These are phyloP conservation scores for Anthophora plumipes DNA, from an alignment of 2,888 invertebrate genomes.

Conservation along the genomic window DNA sequence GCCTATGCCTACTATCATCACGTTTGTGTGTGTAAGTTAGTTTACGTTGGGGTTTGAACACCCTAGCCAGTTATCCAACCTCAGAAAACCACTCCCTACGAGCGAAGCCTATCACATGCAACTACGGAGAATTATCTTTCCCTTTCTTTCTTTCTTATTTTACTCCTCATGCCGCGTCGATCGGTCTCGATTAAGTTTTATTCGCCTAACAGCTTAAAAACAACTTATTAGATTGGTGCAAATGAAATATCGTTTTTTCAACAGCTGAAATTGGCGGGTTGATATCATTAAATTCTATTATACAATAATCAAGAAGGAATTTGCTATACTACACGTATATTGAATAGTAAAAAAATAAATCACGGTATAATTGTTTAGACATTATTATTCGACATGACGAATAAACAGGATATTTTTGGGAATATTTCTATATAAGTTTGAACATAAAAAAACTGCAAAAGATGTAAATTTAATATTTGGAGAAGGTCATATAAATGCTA, in stretches of 20 bases:
- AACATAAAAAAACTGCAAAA: not conserved
- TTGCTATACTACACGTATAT: too few relatives aligned
- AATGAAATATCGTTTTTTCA: too few relatives aligned
- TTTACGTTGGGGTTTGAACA: conserved; percentile 57
- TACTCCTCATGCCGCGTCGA: not conserved
- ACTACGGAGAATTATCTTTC: conserved; percentile 28
- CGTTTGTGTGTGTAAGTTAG: conserved; percentile 30
- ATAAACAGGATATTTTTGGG: too few relatives aligned
- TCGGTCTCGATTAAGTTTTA: not conserved
- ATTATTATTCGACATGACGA: too few relatives aligned
- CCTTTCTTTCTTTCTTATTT: conserved; percentile 12
- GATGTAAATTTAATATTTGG: too few relatives aligned
- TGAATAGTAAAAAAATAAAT: too few relatives aligned
- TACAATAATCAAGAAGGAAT: too few relatives aligned
- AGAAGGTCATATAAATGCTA: too few relatives aligned
- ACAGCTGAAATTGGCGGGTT: too few relatives aligned
- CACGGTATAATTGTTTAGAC: too few relatives aligned
- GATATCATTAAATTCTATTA: too few relatives aligned
- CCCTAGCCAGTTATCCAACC: conserved; percentile 36
- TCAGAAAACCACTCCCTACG: conserved; percentile 48
- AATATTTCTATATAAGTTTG: not conserved
- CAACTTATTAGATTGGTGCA: too few relatives aligned
- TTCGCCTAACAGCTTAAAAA: not conserved
- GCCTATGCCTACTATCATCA: not conserved
- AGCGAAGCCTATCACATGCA: conserved; percentile 49